phyloP scores from a whole-genome alignment of 2,113 vertebrate species.

The Casuarius casuarius region DNA sequence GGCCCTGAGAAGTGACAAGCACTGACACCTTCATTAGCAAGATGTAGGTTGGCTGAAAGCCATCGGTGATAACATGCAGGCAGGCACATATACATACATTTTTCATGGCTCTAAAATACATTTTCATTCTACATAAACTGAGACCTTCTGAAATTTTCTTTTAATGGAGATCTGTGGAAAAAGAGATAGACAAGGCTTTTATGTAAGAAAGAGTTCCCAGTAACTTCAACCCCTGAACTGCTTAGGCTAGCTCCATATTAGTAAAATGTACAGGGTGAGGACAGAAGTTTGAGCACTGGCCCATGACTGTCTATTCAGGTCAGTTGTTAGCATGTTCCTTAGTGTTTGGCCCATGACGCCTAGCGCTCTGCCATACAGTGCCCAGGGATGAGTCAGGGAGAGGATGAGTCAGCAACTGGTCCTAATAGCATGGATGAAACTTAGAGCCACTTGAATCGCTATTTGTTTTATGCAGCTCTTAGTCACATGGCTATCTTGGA shows the following conservation, averaged over 20 bases:
- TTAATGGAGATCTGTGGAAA: neutral
- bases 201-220: neutral
- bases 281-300: neutral
- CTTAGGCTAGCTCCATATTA: neutral
- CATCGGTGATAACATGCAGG: neutral
- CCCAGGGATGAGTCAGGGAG: neutral
- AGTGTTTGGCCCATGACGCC: neutral
- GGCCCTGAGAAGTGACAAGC: neutral
- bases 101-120: neutral
- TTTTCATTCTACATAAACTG: neutral
- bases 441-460: neutral
- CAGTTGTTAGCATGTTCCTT: neutral
- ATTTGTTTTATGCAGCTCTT: neutral
- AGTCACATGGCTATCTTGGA: accelerated
- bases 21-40: neutral
- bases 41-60: neutral
- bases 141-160: neutral
- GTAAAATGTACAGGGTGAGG: neutral
- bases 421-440: neutral
- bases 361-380: accelerated
- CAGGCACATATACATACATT: accelerated
- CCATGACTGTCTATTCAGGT: neutral
- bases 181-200: neutral
- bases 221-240: neutral
- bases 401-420: neutral